Evolutionary conservation across 2,797 vertebrate genomes (phyloP), one percentile per base, ranked within the genome.

Genomic region (Halcyon leucocephala): DNA sequence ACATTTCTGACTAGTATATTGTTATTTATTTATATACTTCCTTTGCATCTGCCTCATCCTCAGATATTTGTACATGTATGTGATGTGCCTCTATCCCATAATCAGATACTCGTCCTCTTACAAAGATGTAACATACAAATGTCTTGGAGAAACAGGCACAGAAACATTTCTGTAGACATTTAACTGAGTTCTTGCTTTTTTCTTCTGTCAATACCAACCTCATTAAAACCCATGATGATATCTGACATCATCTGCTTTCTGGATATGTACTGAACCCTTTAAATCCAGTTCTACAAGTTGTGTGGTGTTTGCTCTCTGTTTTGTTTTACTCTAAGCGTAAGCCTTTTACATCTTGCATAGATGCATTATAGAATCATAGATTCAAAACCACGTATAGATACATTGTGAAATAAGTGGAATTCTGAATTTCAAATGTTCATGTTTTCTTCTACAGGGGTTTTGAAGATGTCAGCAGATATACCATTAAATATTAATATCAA

Each of bases 401-500:
- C 8, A 55, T 55, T 14, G 20, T 31, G 12, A 41, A 71, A 65
- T n/a, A 13, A 19, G 15, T 66, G 5, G 35, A 57, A 31, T 84
- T 86, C 91, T 41, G 33, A 86, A 73, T 57, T 95, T 33, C 35
- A 74, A 73, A 51, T 69, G 26, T 69, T 89, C 25, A 7, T 72
- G 10, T 83, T 77, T 95, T 86, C 33, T 82, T 84, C 57, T 54
- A 41, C 82, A 94, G 72, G 83, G 82, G 51, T 93, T 91, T 88
- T 82, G 83, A 99, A 98, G 46, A 99, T 99, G 99, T 99, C 99
- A 82, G 98, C 97, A 93, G 97, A 99, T 94, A 94, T 99, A 74
- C 98, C 99, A 76, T 98, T 98, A 87, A 98, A 99, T 97, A 99
- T 99, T 94, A 99, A 99, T 97, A 99, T 99, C 97, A 99, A 98